Evolutionary conservation across 1,140 invertebrate species (phyloP), one percentile per base, ranked within the genome.

Genomic region (Reticulitermes speratus): DNA sequence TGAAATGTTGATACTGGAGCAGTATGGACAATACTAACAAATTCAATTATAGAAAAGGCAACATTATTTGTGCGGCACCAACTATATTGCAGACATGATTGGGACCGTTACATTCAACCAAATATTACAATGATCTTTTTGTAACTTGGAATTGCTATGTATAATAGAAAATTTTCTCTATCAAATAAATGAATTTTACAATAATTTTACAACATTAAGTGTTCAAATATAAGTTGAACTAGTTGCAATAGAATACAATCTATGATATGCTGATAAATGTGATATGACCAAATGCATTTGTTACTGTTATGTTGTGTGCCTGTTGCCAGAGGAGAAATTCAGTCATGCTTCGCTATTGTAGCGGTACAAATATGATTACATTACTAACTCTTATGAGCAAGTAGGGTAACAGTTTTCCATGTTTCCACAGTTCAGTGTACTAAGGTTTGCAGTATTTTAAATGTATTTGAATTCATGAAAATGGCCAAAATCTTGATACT

Each of bases 261-360:
- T 30, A n/a, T 75, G 65, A 75, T 75, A 75, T 75, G 65, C 25
- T n/a, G 65, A 75, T 30, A n/a, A 75, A 7, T 75, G 65, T 75
- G 65, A 75, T 75, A 75, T 75, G 65, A 75, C 65, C 65, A 75
- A 69, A 75, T 75, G 65, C n/a, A 75, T n/a, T 75, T 75, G n/a
- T 25, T 16, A 30, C 65, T 30, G 65, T 75, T n/a, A 75, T 30
- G n/a, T 30, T 30, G 7, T 25, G n/a, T n/a, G 25, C 65, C 65
- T 75, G 65, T 75, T 30, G 65, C 65, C n/a, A 75, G 65, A 75
- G 5, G 16, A 75, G 65, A 5, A 55, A 55, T 0, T 55, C 52
- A 55, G 19, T 21, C 52, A 21, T 21, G 19, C 19, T 55, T 55
- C 14, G 19, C 52, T 55, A 5, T 21, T 55, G 52, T 55, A 1